Percentiles rank a stretch among this genome's conserved stretches.
Conservation (phyloP, 2,888 invertebrate genomes). For the Apomyelois bistriatella region DNA sequence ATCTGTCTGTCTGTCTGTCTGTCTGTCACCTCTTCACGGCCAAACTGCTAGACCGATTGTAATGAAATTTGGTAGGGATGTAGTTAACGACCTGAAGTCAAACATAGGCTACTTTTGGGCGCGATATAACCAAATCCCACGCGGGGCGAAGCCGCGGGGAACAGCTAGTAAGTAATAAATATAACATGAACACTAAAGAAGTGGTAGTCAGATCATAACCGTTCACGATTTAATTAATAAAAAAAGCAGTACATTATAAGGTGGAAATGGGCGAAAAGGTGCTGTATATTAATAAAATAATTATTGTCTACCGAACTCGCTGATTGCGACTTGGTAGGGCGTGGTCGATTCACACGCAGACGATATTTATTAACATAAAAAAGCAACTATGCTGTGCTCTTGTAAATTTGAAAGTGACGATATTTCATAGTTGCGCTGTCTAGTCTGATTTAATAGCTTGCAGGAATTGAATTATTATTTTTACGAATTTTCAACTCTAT, state of each 20-base stretch:
- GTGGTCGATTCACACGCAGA: conserved; percentile 65
- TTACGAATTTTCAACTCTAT: too few relatives aligned
- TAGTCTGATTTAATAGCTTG: not conserved
- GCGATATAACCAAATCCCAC: too few relatives aligned
- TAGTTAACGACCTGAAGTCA: too few relatives aligned
- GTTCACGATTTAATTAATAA: conserved; percentile 50
- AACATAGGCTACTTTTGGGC: too few relatives aligned
- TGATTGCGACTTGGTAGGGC: conserved; percentile 57
- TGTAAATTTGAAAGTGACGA: not conserved
- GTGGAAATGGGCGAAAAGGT: conserved; percentile 59
- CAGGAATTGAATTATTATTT: too few relatives aligned
- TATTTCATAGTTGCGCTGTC: not conserved
- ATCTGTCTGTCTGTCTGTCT: too few relatives aligned
- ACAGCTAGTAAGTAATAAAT: too few relatives aligned
- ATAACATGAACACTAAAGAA: not conserved
- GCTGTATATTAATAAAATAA: conserved; percentile 71
- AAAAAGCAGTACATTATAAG: conserved; percentile 55
- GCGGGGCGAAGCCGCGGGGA: too few relatives aligned
- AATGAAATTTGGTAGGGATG: too few relatives aligned
- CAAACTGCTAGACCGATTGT: too few relatives aligned
- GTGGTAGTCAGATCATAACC: conserved; percentile 21
- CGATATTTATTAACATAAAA: conserved; percentile 51
- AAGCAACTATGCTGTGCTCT: conserved; percentile 21
- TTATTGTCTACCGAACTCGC: conserved; percentile 58
- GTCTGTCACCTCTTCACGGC: too few relatives aligned